Conservation (phyloP, 1,140 invertebrate species). For the Penaeus vannamei region DNA sequence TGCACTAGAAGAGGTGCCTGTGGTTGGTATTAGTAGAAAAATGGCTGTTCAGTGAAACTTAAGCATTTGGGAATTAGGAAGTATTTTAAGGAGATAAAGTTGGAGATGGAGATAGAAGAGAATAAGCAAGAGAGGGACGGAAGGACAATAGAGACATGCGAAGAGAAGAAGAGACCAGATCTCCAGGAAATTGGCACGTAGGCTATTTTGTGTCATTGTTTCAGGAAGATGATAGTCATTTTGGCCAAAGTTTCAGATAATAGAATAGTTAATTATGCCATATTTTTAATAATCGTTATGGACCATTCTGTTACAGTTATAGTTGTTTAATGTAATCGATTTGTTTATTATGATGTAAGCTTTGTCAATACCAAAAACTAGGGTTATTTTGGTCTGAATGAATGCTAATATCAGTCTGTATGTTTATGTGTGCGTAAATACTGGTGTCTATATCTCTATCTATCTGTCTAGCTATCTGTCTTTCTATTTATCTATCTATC, state of each 20-base stretch:
- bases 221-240: not conserved
- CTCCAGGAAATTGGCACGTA: not conserved
- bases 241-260: not conserved
- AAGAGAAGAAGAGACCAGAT: slow-evolving; percentile 1
- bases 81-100: no score
- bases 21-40: no score
- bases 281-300: not conserved
- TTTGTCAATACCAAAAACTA: not conserved
- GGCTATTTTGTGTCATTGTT: not conserved
- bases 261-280: not conserved
- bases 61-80: no score
- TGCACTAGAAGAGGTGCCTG: no score
- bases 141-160: not conserved
- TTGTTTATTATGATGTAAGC: not conserved
- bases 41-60: no score
- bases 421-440: no score
- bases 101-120: no score
- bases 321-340: not conserved
- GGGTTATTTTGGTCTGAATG: no score
- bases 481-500: no score
- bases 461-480: no score
- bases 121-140: not conserved
- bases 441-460: no score
- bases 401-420: not conserved
- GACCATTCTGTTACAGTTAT: not conserved